Base-by-base conservation (phyloP, 2,888 invertebrate species). In the Hofmannophila pseudospretella region DNA sequence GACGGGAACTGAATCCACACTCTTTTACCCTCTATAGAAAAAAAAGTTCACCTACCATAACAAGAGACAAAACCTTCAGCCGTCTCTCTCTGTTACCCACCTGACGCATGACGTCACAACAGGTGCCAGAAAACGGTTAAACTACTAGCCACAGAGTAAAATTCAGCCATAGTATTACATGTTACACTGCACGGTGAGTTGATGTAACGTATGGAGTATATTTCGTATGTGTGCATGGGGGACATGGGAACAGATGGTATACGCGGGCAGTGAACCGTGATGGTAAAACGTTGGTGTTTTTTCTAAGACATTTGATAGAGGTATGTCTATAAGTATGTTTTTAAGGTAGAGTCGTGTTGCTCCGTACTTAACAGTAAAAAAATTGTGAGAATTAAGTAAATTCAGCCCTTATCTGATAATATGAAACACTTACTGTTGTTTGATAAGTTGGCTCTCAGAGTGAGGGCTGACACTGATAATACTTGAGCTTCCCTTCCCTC, bases 81-180 rank as follows among this genome's bases (percentile, higher is more conserved):
- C 23, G 1, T 23, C 23, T 23, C 23, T n/a, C n/a, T 23, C 23
- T n/a, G n/a, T 1, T 42, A 33, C 37, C 41, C 67, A 71, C 71
- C 75, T 74, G 74, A 70, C 59, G 41, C 37, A 13, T 56, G 53
- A 65, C 63, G 59, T 62, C 63, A 67, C 44, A 56, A 64, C 75
- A 71, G 72, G 75, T 71, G 75, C 3, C 27, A 2, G 0, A 2
- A 44, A 50, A 64, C 76, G 65, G 71, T 69, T 66, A 57, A 32
- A 25, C 16, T 25, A 4, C 5, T 11, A 12, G n/a, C 29, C 30
- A 23, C 23, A 23, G 23, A 2, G 23, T 23, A 23, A 23, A 16
- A 23, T 8, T 23, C 4, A n/a, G n/a, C n/a, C 5, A 23, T 23
- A 23, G 8, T n/a, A 23, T n/a, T 4, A 1, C n/a, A n/a, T 23